phyloP scores from a whole-genome alignment of 2,113 vertebrate species.

The Calidris pugnax region DNA sequence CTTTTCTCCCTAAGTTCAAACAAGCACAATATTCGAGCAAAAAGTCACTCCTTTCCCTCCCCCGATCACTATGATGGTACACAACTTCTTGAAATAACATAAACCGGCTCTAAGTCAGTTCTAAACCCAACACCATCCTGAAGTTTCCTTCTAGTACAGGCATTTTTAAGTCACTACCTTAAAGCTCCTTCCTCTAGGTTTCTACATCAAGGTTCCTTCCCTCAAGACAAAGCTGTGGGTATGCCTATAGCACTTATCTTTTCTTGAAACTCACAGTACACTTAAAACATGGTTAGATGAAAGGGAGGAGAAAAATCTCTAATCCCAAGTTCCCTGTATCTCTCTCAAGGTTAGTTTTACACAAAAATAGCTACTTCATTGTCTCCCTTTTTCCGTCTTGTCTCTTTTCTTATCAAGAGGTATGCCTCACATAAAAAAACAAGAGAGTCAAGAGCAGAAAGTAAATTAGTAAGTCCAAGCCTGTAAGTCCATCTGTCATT shows the following conservation, averaged over 20 bases:
- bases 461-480: not conserved
- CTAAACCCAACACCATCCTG: not conserved
- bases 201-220: not conserved
- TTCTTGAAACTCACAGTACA: not conserved
- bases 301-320: not conserved
- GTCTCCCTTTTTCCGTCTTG: fast-evolving
- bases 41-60: not conserved
- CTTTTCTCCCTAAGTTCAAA: not conserved
- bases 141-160: not conserved
- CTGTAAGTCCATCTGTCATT: not conserved
- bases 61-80: not conserved
- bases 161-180: not conserved
- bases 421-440: not conserved
- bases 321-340: not conserved
- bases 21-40: not conserved
- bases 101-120: not conserved
- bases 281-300: not conserved
- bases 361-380: not conserved
- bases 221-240: not conserved
- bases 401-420: not conserved
- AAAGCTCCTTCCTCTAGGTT: not conserved
- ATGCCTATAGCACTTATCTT: not conserved
- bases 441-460: not conserved
- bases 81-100: not conserved
- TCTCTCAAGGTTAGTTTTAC: not conserved